A percentile compares a stretch with the other conserved stretches of the same genome.
Conservation (phyloP, 2,113 vertebrate genomes). For the Pagrus major region DNA sequence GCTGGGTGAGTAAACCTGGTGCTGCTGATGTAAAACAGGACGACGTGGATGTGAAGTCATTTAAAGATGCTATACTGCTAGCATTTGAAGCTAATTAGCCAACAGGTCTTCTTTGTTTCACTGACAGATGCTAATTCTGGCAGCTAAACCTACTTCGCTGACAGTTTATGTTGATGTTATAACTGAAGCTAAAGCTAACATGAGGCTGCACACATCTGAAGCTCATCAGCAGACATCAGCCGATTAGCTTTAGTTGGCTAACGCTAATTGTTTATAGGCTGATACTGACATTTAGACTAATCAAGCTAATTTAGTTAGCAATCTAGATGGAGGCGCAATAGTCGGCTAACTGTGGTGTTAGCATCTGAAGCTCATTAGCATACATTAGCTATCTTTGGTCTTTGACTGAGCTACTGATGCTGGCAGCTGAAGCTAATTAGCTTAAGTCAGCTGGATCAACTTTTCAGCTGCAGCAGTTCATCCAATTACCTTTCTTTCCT, state of each 20-base stretch:
- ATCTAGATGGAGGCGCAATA: background rate
- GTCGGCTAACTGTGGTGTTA: background rate
- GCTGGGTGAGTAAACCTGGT: too few species aligned
- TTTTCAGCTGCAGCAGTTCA: background rate
- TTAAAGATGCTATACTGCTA: background rate
- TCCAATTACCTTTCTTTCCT: background rate
- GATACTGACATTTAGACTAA: background rate
- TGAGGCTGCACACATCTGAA: too few species aligned
- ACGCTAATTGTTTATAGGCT: background rate
- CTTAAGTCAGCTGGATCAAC: slow-evolving; percentile 7
- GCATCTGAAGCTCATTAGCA: slow-evolving; percentile 9
- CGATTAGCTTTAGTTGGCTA: too few species aligned
- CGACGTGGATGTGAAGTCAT: too few species aligned
- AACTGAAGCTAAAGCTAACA: background rate
- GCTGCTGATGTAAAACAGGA: background rate
- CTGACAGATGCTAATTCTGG: background rate
- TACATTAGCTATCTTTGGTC: background rate
- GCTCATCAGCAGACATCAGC: too few species aligned
- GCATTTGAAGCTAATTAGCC: background rate
- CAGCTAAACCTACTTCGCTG: background rate
- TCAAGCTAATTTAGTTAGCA: background rate
- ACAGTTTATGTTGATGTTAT: too few species aligned
- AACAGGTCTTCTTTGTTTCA: too few species aligned
- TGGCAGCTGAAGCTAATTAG: slow-evolving; percentile 31
- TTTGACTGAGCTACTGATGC: background rate